Evolutionary conservation across 2,797 vertebrate species (phyloP), one percentile per base, ranked within the genome.

Genomic region (Enteromius fasciolatus): DNA sequence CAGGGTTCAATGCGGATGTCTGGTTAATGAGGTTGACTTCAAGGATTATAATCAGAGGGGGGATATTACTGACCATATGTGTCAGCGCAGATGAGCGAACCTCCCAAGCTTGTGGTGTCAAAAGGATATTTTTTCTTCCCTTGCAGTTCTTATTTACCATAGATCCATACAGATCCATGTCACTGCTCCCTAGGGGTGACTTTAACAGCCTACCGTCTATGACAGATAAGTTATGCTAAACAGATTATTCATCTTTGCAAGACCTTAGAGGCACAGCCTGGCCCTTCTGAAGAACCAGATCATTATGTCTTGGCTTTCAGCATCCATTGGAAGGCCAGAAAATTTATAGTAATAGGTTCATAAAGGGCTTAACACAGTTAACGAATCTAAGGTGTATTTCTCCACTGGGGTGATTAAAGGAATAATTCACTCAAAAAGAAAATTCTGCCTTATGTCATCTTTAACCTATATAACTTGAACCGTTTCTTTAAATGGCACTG

Each of bases 21-120:
- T 95, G 91, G 92, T 91, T 94, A 95, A 95, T 94, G 93, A 94
- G 91, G 93, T 92, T 86, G 89, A 92, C 90, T 90, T 87, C 87
- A 89, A 91, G 91, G 93, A 94, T 95, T 94, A 93, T 92, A 94
- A 94, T 95, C 91, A 92, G 92, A 89, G 87, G 84, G 92, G 91
- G 92, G 92, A 93, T 93, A 94, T 95, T 93, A 94, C 86, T 59
- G 81, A 89, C 93, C 93, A 94, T 91, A 81, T 92, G 90, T 94
- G 94, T 94, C 94, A 93, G 90, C 88, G 89, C 92, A 90, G 91
- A 91, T 50, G 82, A 86, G 81, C 82, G 89, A 94, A 93, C 91
- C 93, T 93, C 92, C 92, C 89, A 89, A 82, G 87, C 75, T 57
- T 82, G 86, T 86, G 48, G 79, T 85, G 89, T 90, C 89, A 87